These are phyloP conservation scores for Anthophora plumipes DNA, from an alignment of 2,888 invertebrate genomes.

Conservation along the genomic window DNA sequence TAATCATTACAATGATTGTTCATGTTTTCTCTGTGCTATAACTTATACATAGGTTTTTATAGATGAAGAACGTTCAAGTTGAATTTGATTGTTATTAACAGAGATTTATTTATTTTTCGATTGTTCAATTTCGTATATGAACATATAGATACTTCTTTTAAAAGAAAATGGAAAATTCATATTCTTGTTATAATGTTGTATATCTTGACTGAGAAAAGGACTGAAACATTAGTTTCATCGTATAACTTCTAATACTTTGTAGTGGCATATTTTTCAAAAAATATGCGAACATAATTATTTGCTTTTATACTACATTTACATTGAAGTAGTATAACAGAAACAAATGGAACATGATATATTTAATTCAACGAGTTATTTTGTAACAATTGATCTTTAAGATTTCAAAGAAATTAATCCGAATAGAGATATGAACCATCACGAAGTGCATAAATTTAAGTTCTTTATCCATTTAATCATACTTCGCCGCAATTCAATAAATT, in stretches of 20 bases:
- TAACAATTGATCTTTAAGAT: conserved; percentile 19
- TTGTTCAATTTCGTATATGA: conserved; percentile 52
- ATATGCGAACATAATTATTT: conserved; percentile 24
- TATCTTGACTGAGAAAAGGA: conserved; percentile 54
- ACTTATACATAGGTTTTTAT: conserved; percentile 47
- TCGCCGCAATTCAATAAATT: conserved; percentile 77
- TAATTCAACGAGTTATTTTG: conserved; percentile 23
- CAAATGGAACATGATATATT: conserved; percentile 13
- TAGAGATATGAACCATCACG: conserved; percentile 15
- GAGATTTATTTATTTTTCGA: conserved; percentile 72
- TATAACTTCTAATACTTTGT: conserved; percentile 31
- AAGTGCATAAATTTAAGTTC: conserved; percentile 54
- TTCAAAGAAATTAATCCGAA: conserved; percentile 12
- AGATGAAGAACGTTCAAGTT: conserved; percentile 54
- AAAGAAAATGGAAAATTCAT: conserved; percentile 40
- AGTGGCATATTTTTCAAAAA: conserved; percentile 27
- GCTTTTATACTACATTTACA: conserved; percentile 29
- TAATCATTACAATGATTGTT: conserved; percentile 54
- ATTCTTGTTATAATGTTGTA: conserved; percentile 59
- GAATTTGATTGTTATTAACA: conserved; percentile 67
- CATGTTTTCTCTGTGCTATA: conserved; percentile 55
- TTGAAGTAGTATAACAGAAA: conserved; percentile 24
- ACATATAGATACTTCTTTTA: conserved; percentile 55
- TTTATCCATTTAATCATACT: conserved; percentile 53
- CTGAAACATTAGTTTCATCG: conserved; percentile 53